phyloP scores from a whole-genome alignment of 1,140 invertebrate genomes.

The Zaprionus inermis region DNA sequence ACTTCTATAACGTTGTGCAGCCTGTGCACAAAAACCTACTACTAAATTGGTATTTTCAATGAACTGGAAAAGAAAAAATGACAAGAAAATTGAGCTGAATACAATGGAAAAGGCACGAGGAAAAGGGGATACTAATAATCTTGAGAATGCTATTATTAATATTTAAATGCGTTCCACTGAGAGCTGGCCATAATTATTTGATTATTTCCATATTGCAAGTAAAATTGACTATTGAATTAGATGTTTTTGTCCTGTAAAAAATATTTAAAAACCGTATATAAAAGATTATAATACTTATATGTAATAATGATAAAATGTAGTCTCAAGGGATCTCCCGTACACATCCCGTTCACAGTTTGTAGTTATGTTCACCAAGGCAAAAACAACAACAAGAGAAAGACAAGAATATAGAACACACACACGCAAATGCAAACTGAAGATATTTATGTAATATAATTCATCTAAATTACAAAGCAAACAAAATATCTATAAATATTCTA shows the following conservation, averaged over 20 bases:
- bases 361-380: constrained; percentile 71
- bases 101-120: constrained; percentile 11
- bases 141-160: constrained; percentile 23
- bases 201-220: constrained; percentile 74
- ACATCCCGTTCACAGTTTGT: constrained; percentile 66
- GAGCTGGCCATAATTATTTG: constrained; percentile 59
- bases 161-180: constrained; percentile 35
- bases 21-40: constrained; percentile 62
- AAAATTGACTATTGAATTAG: constrained; percentile 76
- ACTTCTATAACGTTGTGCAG: constrained; percentile 56
- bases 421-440: constrained; percentile 50
- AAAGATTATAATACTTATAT: constrained; percentile 55
- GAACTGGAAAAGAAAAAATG: constrained; percentile 23
- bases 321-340: constrained; percentile 52
- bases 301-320: constrained; percentile 65
- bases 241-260: constrained; percentile 83
- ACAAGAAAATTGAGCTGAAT: not conserved
- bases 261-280: constrained; percentile 44
- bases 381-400: constrained; percentile 14
- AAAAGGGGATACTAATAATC: constrained; percentile 31
- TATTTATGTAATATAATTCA: constrained; percentile 83
- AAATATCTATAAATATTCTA: constrained; percentile 28
- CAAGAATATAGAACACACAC: constrained; percentile 33
- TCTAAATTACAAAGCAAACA: constrained; percentile 60
- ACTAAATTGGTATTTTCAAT: constrained; percentile 63